Conservation (phyloP, 2,797 vertebrate species). For the Anableps anableps region DNA sequence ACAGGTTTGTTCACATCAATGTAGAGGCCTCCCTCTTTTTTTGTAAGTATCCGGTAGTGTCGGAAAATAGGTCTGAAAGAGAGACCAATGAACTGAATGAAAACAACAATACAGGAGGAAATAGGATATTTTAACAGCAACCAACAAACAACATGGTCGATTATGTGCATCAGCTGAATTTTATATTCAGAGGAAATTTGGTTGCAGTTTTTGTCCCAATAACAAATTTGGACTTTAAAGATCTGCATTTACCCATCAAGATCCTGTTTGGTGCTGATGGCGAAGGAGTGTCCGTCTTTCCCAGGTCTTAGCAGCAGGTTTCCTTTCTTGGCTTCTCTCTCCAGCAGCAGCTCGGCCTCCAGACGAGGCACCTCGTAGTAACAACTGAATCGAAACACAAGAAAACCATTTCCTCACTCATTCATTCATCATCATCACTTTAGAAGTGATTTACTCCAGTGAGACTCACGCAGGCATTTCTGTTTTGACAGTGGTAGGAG, state of each 20-base stretch:
- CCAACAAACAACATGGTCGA: neutral
- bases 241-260: constrained; percentile 67
- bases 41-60: constrained; percentile 82
- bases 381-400: constrained; percentile 74
- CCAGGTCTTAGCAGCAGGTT: constrained; percentile 85
- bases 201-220: neutral
- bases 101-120: neutral
- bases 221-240: neutral
- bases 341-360: constrained; percentile 84
- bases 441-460: neutral
- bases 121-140: neutral
- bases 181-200: neutral
- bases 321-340: constrained; percentile 74
- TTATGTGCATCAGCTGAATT: neutral
- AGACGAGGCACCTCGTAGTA: constrained; percentile 78
- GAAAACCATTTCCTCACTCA: neutral
- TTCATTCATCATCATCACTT: neutral
- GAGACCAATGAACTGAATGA: fast-evolving
- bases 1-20: constrained; percentile 85
- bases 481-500: neutral
- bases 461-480: constrained; percentile 78
- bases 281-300: constrained; percentile 60
- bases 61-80: constrained; percentile 67
- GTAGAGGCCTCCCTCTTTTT: constrained; percentile 63
- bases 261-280: constrained; percentile 82